Evolutionary conservation across 2,113 vertebrate species (phyloP), one percentile per base, ranked within the genome.

Genomic region (Entelurus aequoreus): DNA sequence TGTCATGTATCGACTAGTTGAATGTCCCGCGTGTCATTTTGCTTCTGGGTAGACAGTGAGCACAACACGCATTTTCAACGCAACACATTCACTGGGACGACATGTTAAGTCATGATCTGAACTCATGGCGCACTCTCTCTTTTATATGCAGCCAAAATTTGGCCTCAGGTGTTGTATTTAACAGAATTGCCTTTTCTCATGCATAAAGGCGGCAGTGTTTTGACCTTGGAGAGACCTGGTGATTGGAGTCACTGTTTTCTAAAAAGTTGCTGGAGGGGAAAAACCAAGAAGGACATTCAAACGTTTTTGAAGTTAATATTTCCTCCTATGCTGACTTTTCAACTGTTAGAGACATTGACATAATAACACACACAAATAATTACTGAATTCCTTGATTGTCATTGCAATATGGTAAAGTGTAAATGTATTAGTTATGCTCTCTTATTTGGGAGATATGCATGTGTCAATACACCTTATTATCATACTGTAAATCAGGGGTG

Each of bases 121-220:
- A 51, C 51, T 36, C 36, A 54, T 7, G 14, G n/a, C 1, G 9
- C 48, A 37, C 16, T 61, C 13, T 16, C 1, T 0, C 6, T 66
- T 70, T 66, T 62, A 42, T 57, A 71, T 60, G 55, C 44, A 58
- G 60, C 54, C 21, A 70, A 47, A 58, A 13, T 37, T 60, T 66
- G 5, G 65, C 68, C 68, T 57, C 49, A n/a, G 62, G 69, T 71
- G 52, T 75, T 38, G 6, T 4, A 28, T 51, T 44, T 53, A 69
- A 53, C 62, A 66, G 38, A 35, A 60, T n/a, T 2, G 60, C 28
- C 49, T 71, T 21, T 63, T 62, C 8, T 46, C 54, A 13, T 36
- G 13, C 21, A 77, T 73, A 77, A 77, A 77, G 66, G 48, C 63
- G 51, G 48, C 77, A 70, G 51, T 79, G 63, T 75, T 55, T 65